Conservation (phyloP, 2,113 vertebrate species). For the Sceloporus tristichus region DNA sequence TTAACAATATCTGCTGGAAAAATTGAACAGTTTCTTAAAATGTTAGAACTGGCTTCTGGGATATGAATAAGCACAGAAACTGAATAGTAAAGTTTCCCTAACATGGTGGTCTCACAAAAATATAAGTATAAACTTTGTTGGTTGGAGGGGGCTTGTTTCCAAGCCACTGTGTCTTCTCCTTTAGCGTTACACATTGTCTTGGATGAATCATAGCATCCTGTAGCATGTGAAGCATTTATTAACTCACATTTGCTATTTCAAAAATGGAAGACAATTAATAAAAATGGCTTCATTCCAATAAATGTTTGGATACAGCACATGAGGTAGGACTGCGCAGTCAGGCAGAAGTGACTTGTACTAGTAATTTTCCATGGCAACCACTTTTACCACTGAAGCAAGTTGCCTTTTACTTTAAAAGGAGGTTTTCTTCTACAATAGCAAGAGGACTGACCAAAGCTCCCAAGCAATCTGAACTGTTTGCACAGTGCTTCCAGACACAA, state of each 20-base stretch:
- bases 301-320: neutral
- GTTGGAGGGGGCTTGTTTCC: neutral
- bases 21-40: conserved; percentile 1
- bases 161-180: neutral
- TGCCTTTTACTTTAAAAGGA: neutral
- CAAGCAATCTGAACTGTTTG: neutral
- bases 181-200: neutral
- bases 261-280: neutral
- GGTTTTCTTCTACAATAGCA: neutral
- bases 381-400: neutral
- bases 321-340: neutral
- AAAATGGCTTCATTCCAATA: neutral
- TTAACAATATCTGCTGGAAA: neutral
- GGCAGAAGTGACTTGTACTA: neutral
- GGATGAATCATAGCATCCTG: neutral
- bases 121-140: neutral
- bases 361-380: neutral
- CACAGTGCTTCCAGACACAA: neutral
- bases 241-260: conserved; percentile 3
- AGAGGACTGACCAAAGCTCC: neutral
- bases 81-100: neutral
- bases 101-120: neutral
- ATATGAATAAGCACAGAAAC: neutral
- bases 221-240: neutral
- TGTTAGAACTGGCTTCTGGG: neutral